A percentile compares a stretch with the other conserved stretches of the same genome.
These are phyloP conservation scores for Paraplagusia blochii DNA, from an alignment of 2,113 vertebrate genomes.

Conservation along the genomic window DNA sequence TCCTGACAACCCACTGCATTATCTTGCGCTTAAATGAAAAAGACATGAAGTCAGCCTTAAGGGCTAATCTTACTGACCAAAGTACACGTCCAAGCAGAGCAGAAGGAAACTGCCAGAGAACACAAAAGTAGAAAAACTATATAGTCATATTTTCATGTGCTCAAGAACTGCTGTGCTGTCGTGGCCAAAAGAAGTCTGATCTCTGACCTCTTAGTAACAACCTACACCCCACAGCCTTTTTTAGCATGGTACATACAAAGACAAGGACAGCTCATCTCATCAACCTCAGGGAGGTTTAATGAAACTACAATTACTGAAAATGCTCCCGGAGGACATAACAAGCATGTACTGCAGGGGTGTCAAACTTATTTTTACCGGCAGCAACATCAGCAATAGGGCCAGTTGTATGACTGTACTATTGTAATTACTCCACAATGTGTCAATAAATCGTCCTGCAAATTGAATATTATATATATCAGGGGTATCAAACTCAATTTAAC, in stretches of 20 bases:
- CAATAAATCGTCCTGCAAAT: too few relatives aligned
- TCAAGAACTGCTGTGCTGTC: slow-evolving; percentile 30
- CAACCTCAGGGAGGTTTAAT: not conserved
- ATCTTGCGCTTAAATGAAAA: slow-evolving; percentile 24
- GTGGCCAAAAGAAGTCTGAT: slow-evolving; percentile 29
- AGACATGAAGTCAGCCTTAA: not conserved
- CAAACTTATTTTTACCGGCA: too few relatives aligned
- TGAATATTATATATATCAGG: too few relatives aligned
- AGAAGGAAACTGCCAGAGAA: not conserved
- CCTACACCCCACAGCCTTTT: slow-evolving; percentile 10
- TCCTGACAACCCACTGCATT: slow-evolving; percentile 29
- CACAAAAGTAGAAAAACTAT: not conserved
- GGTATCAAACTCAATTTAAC: too few relatives aligned
- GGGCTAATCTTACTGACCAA: not conserved
- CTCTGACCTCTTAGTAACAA: slow-evolving; percentile 7
- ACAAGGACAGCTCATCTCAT: slow-evolving; percentile 2
- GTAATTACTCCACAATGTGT: too few relatives aligned
- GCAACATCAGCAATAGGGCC: too few relatives aligned
- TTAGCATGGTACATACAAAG: slow-evolving; percentile 15
- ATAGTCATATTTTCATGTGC: not conserved
- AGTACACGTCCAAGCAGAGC: too few relatives aligned
- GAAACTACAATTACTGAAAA: not conserved
- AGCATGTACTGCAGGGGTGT: too few relatives aligned
- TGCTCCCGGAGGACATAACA: too few relatives aligned
- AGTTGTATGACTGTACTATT: too few relatives aligned